A percentile compares a stretch with the other conserved stretches of the same genome.
Conservation (phyloP, 92 coral and sea anemone species). For the Zoanthus sansibaricus region DNA sequence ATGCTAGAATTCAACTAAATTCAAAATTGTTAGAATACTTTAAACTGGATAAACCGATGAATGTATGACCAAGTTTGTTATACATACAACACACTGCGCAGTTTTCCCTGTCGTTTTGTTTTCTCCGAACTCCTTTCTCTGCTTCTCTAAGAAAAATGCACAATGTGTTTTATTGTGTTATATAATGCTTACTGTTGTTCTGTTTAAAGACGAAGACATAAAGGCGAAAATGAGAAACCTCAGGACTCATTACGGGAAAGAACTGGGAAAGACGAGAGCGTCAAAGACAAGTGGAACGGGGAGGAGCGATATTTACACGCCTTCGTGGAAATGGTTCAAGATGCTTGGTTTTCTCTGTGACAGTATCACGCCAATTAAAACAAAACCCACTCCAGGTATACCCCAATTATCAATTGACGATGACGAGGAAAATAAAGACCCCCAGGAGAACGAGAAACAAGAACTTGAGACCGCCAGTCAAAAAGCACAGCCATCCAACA, state of each 20-base stretch:
- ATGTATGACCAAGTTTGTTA: slow-evolving; percentile 4
- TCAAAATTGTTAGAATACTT: not conserved
- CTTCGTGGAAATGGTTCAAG: slow-evolving; percentile 64
- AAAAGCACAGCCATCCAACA: slow-evolving; percentile 9
- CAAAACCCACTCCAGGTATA: no score
- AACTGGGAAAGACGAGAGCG: slow-evolving; percentile 69
- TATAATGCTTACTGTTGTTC: slow-evolving; percentile 11
- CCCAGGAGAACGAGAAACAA: no score
- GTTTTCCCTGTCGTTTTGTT: slow-evolving; percentile 6
- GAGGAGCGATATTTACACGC: slow-evolving; percentile 51
- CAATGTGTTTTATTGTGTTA: not conserved
- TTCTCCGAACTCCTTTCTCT: not conserved
- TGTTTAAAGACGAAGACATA: slow-evolving; percentile 71
- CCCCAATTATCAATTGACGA: no score
- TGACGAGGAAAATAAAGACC: no score
- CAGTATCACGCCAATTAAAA: slow-evolving; percentile 53
- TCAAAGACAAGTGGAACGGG: slow-evolving; percentile 58
- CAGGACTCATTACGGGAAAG: slow-evolving; percentile 80
- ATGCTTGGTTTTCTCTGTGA: slow-evolving; percentile 50
- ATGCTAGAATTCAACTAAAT: not conserved
- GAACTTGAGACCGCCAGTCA: not conserved
- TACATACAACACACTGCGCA: not conserved
- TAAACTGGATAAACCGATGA: not conserved
- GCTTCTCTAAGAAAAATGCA: not conserved
- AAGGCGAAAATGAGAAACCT: slow-evolving; percentile 58